phyloP scores from a whole-genome alignment of 2,888 invertebrate genomes.

The Anaspis maculata region DNA sequence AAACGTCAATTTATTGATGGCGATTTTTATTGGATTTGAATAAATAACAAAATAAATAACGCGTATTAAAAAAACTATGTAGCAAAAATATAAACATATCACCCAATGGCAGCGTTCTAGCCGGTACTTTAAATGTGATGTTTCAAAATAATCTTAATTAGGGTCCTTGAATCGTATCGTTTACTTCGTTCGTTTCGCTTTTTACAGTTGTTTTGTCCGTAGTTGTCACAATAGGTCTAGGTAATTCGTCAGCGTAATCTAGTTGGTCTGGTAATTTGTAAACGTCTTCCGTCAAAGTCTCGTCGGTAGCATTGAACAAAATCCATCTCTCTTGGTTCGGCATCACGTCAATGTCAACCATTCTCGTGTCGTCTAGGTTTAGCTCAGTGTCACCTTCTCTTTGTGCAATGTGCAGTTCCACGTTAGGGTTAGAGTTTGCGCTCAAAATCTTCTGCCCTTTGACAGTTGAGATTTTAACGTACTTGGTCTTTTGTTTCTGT shows the following conservation, averaged over 20 bases:
- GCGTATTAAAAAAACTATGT: conserved; percentile 11
- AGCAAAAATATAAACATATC: conserved; percentile 17
- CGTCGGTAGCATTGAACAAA: conserved; percentile 21
- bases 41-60: conserved; percentile 3
- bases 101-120: conserved; percentile 22
- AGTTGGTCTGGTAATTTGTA: too few species aligned
- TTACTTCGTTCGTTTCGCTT: too few species aligned
- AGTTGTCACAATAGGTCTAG: conserved; percentile 16
- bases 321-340: conserved; percentile 22
- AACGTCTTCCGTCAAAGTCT: conserved; percentile 9
- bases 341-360: conserved; percentile 22
- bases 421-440: conserved; percentile 6
- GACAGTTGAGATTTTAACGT: conserved; percentile 25
- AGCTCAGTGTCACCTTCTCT: conserved; percentile 20
- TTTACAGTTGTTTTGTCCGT: too few species aligned
- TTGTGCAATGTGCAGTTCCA: conserved; percentile 14
- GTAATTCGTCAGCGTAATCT: conserved; percentile 22
- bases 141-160: too few species aligned
- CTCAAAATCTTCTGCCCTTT: conserved; percentile 17
- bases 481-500: conserved; percentile 7
- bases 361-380: conserved; percentile 9
- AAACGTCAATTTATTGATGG: too few species aligned
- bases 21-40: conserved; percentile 3
- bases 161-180: too few species aligned
- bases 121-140: conserved; percentile 12